Conservation (phyloP, 2,888 invertebrate genomes). For the Phytoseiulus persimilis region DNA sequence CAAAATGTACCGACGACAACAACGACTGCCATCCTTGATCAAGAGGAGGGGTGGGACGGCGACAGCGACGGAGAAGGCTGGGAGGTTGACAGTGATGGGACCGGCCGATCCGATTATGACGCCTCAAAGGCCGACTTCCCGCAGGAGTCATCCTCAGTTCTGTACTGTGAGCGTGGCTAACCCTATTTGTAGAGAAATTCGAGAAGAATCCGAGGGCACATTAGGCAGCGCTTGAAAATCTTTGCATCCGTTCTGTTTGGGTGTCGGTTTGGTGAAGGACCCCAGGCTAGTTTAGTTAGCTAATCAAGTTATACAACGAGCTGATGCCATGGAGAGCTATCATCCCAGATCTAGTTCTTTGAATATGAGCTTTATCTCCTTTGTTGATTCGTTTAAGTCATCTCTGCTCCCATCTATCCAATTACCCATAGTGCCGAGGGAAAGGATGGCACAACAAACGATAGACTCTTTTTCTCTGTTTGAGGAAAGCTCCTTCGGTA, state of each 20-base stretch:
- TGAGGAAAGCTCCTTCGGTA: neutral
- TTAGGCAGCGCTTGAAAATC: neutral
- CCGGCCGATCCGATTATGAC: neutral
- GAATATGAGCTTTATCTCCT: neutral
- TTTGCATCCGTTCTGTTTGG: constrained; percentile 39
- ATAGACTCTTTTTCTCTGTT: neutral
- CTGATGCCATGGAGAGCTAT: neutral
- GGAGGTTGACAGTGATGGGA: neutral
- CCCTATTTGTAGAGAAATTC: neutral
- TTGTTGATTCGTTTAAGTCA: neutral
- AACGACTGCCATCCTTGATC: neutral
- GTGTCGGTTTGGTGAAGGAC: constrained; percentile 35
- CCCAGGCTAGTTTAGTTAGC: neutral
- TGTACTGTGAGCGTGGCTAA: neutral
- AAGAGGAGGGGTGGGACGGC: neutral
- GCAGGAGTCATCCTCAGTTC: neutral
- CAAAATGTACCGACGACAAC: neutral
- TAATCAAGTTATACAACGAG: neutral
- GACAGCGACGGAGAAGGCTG: neutral
- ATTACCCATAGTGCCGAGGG: neutral
- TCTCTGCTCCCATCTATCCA: neutral
- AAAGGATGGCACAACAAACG: neutral
- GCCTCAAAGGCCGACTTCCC: neutral
- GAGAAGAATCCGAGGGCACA: neutral
- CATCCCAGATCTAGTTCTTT: neutral